Percentiles rank a stretch among this genome's conserved stretches.
Evolutionary conservation across 2,113 vertebrate genomes (phyloP).

Genomic region (Ochotona curzoniae): DNA sequence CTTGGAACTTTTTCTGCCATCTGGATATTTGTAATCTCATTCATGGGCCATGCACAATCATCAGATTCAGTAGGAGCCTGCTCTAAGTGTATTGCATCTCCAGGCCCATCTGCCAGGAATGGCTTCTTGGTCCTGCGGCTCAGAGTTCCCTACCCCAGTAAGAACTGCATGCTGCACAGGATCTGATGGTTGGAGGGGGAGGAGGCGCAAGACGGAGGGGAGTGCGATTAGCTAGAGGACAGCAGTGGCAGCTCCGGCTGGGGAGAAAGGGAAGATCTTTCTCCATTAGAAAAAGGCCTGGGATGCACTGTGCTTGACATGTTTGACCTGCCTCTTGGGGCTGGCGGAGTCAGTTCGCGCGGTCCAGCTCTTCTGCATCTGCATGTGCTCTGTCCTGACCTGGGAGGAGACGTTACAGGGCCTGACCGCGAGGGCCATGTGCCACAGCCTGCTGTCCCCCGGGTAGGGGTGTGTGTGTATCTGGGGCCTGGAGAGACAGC

Average conservation of each 20-base stretch:
- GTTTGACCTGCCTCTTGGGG: not conserved
- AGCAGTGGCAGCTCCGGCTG: not conserved
- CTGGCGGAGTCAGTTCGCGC: not conserved
- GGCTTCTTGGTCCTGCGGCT: no score
- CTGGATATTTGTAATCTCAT: no score
- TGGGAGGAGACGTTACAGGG: not conserved
- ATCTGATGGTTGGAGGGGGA: not conserved
- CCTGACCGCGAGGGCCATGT: not conserved
- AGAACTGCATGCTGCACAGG: no score
- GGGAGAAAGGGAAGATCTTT: not conserved
- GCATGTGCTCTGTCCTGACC: no score
- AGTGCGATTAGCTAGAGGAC: not conserved
- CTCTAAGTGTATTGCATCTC: no score
- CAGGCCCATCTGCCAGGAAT: no score
- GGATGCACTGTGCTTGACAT: not conserved
- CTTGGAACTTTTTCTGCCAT: no score
- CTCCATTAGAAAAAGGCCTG: not conserved
- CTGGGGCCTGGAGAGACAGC: not conserved
- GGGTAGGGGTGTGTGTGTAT: not conserved
- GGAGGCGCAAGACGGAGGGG: not conserved
- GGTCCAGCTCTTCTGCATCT: not conserved
- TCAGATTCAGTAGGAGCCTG: not conserved
- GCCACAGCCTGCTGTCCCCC: rapidly evolving
- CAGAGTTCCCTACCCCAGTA: no score
- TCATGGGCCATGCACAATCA: no score